Evolutionary conservation across 2,888 invertebrate genomes (phyloP), one percentile per base, ranked within the genome.

Genomic region (Limnephilus lunatus): DNA sequence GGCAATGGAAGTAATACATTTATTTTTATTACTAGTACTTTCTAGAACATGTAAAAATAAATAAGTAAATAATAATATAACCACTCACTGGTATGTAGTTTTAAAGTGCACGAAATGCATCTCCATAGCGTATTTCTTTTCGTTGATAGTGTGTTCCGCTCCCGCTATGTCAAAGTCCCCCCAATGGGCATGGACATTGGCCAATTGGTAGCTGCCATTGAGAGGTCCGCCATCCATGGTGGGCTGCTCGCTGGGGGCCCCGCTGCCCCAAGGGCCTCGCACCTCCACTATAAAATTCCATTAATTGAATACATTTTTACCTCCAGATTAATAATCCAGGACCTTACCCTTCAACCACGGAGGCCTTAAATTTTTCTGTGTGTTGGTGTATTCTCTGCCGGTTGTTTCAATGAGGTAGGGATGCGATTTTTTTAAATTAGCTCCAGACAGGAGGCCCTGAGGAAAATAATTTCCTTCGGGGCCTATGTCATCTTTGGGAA

Each of bases 101-200:
- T 94, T 95, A 85, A 95, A 94, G 92, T 95, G 96, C 68, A 95
- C 94, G 80, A 96, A 95, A 94, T 97, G 97, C 94, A 97, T 94
- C 94, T 97, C 97, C 95, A 97, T 95, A 0, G 97, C 96, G 94
- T 95, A 97, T 93, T 96, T 95, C 85, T 94, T 94, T 91, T 95
- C 95, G 94, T 97, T 96, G 0, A 97, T 94, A 86, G 96, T 96
- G 93, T 97, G 97, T 94, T 97, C 97, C 15, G 97, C 97, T 44
- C 97, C 97, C 94, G 96, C 95, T 12, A n/a, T 19, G 93, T 97
- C 95, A 89, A 95, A 95, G 7, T 95, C 95, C 68, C 97, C 97
- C 97, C 97, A 97, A 81, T 96, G 96, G 93, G 97, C 97, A 85
- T 96, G 95, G 80, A 97, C 94, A 90, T 96, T 96, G 25, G 95